Base-by-base conservation (phyloP, 2,113 vertebrate species). In the Saccopteryx bilineata region DNA sequence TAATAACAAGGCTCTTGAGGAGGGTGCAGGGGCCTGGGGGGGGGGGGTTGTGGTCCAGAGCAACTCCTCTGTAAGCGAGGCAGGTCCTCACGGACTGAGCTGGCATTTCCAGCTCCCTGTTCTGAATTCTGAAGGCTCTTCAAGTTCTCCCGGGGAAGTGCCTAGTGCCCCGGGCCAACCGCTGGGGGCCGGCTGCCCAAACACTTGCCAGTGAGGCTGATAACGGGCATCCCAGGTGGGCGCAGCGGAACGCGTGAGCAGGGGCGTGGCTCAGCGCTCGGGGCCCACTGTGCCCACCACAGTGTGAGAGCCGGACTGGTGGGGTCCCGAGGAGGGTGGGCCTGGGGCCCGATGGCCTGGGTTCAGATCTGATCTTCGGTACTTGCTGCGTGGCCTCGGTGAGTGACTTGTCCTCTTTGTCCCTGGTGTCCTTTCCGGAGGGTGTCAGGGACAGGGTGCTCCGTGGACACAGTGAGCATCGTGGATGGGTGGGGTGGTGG, bases 21-120 rank as follows among this genome's bases (percentile, higher is more conserved):
- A 46, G 2, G 21, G 17, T 10, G 48, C 14, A 23, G 0, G 5
- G 31, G 11, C 6, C 46, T 11, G 1, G 46, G 33, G 3, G 12
- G 28, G 1, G 46, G 33, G 3, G 12, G 28, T 13, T 39, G 39
- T 39, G 39, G 39, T 28, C 26, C 72, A 58, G 46, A 31, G 26
- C 0, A 14, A 78, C 15, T 28, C 50, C 18, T 31, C 4, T 58
- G 2, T n/a, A 83, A 54, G 9, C 13, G 15, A 33, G 69, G 56
- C 24, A 75, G 79, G 52, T 15, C 24, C 33, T 15, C 39, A 7
- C 84, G 10, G 66, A 26, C 60, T 8, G 46, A 56, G 23, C n/a
- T 56, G 72, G 65, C 28, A 46, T 58, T 54, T 92, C 61, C 12
- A 14, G 23, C 66, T 85, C 13, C n/a, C 2, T 6, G 14, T 24